Evolutionary conservation across 2,888 invertebrate species (phyloP), one percentile per base, ranked within the genome.

Genomic region (Hypolimnas misippus): DNA sequence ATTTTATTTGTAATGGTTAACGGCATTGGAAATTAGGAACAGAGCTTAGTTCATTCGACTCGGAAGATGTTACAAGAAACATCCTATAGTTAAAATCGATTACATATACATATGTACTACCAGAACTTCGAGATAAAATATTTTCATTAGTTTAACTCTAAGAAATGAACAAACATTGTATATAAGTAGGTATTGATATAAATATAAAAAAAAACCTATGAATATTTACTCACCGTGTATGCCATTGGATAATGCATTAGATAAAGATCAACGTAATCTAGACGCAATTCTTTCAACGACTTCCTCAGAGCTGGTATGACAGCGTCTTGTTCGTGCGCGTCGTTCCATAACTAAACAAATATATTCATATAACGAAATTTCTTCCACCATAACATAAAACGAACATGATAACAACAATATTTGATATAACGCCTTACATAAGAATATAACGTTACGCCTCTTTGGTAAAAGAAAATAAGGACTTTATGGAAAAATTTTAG

Each of bases 231-330:
- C 70, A 88, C 89, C 76, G 83, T 86, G 76, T 94, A 96, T 0
- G 94, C 95, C 76, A 95, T 93, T 3, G 96, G 96, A 93, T 95
- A 95, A 79, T 97, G 97, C 77, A 97, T 95, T 55, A 97, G 89
- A 81, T 96, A 97, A 7, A 96, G 87, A 82, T 97, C 97, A 19
- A 97, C 86, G 75, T 96, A 97, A n/a, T 95, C 93, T 57, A 96
- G 78, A 12, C 94, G 93, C 46, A 97, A 88, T 68, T 94, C 89
- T 7, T 87, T 76, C 40, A 97, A 77, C 12, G 96, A 94, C 67
- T 93, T 92, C 71, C 93, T 93, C 62, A 96, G 82, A 2, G 94
- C 94, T 7, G 93, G 92, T 57, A 94, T 90, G 8, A 97, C 97
- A 55, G 95, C 85, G 0, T 94, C 92, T 5, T 93, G 93, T 66